phyloP scores from a whole-genome alignment of 1,140 invertebrate genomes.

The Lanistes nyassanus region DNA sequence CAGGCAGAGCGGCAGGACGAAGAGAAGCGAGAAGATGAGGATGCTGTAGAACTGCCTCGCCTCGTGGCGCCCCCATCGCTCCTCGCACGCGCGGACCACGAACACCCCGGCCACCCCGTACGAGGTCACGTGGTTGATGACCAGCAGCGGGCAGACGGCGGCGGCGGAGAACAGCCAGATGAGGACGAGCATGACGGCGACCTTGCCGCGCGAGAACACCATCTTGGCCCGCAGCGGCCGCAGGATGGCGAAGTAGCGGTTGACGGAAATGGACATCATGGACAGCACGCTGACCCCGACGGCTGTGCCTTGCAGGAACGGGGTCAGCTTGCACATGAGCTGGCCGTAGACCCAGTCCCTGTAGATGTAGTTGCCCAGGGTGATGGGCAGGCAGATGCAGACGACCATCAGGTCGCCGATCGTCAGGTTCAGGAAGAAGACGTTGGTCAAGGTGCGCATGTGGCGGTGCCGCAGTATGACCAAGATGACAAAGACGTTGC shows the following conservation, averaged over 20 bases:
- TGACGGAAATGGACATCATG: conserved; percentile 60
- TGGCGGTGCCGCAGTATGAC: conserved; percentile 48
- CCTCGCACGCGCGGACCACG: conserved; percentile 36
- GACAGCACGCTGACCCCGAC: conserved; percentile 60
- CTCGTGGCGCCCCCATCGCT: conserved; percentile 33
- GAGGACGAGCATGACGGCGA: conserved; percentile 37
- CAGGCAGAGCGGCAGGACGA: conserved; percentile 79
- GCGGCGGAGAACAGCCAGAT: conserved; percentile 44
- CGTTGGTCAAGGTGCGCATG: conserved; percentile 83
- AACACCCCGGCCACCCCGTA: conserved; percentile 35
- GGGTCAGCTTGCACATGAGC: conserved; percentile 71
- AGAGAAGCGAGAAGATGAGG: conserved; percentile 77
- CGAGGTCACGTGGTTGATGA: conserved; percentile 41
- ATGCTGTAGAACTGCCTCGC: conserved; percentile 71
- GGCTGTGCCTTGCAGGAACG: conserved; percentile 55
- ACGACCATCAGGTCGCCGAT: conserved; percentile 84
- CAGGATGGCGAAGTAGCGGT: conserved; percentile 56
- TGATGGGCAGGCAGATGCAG: conserved; percentile 83
- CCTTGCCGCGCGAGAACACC: conserved; percentile 41
- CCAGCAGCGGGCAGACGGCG: conserved; percentile 38
- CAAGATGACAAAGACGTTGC: conserved; percentile 86
- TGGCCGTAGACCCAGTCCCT: conserved; percentile 87
- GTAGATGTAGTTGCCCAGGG: conserved; percentile 82
- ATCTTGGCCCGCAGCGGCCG: conserved; percentile 49
- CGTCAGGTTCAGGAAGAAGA: conserved; percentile 83